A percentile compares a stretch with the other conserved stretches of the same genome.
Evolutionary conservation across 2,797 vertebrate genomes (phyloP).

Genomic region (Danio kyathit): DNA sequence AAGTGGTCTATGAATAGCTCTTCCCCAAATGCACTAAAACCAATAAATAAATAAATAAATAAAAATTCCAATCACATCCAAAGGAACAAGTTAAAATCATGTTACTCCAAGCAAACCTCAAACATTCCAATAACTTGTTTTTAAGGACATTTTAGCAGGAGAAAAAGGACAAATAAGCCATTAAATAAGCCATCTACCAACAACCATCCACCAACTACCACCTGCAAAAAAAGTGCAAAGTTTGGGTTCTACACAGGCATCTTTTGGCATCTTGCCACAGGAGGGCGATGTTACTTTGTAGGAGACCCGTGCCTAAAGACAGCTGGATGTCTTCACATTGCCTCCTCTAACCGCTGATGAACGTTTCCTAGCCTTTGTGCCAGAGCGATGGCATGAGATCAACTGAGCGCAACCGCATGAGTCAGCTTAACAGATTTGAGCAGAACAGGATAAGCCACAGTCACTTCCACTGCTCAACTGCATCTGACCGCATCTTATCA

Average conservation of each 20-base stretch:
- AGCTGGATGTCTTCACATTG: neutral
- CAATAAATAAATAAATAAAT: too few species aligned
- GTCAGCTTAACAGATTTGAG: constrained; percentile 42
- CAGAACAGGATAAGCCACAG: constrained; percentile 25
- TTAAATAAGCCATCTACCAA: neutral
- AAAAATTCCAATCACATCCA: too few species aligned
- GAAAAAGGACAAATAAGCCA: neutral
- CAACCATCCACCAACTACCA: too few species aligned
- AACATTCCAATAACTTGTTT: neutral
- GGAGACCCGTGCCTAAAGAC: neutral
- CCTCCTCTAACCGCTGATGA: constrained; percentile 17
- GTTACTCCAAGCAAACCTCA: neutral
- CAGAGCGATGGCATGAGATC: constrained; percentile 36
- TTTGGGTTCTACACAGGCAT: neutral
- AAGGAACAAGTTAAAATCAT: too few species aligned
- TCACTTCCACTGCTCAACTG: constrained; percentile 6
- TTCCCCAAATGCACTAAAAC: too few species aligned
- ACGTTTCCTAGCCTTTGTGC: constrained; percentile 11
- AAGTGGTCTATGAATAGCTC: too few species aligned
- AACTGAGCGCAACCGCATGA: constrained; percentile 40
- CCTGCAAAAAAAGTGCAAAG: neutral
- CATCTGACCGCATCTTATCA: neutral
- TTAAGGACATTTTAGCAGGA: neutral
- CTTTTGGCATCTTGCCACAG: constrained; percentile 50
- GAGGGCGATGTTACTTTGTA: constrained; percentile 42